Evolutionary conservation across 1,140 invertebrate species (phyloP).

Genomic region (Leptoteleia sp.): DNA sequence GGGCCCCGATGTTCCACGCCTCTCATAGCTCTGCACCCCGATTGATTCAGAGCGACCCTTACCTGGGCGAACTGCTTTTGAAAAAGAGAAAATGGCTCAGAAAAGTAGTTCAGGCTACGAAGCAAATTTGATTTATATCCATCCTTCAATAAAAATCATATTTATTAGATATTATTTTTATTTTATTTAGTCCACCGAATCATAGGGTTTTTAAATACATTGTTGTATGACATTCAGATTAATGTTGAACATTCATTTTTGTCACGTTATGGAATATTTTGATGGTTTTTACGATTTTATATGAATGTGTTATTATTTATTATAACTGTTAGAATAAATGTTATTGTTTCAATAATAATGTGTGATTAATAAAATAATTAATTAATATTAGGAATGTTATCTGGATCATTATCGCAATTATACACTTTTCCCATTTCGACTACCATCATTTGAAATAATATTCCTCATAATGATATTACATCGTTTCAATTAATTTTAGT

Average conservation of each 20-base stretch:
- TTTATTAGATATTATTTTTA: too few species aligned
- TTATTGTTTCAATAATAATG: too few species aligned
- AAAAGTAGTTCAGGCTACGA: neutral
- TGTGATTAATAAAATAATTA: neutral
- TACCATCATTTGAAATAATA: neutral
- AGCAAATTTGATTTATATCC: too few species aligned
- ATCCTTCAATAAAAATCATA: too few species aligned
- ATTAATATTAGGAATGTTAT: neutral
- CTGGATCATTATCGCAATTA: neutral
- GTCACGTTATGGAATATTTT: too few species aligned
- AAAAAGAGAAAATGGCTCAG: constrained; percentile 20
- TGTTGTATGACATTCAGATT: too few species aligned
- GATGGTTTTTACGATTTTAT: too few species aligned
- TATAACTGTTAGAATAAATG: too few species aligned
- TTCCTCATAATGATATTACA: neutral
- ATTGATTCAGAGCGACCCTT: constrained; percentile 42
- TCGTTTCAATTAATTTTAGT: neutral
- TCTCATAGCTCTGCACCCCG: constrained; percentile 27
- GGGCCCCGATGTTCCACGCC: constrained; percentile 49
- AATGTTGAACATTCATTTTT: too few species aligned
- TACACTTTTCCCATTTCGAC: neutral
- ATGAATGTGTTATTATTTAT: too few species aligned
- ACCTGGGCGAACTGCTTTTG: neutral
- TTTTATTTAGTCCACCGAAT: too few species aligned
- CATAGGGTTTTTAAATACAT: too few species aligned